phyloP scores from a whole-genome alignment of 1,140 invertebrate genomes.

The Drosophila sulfurigaster region DNA sequence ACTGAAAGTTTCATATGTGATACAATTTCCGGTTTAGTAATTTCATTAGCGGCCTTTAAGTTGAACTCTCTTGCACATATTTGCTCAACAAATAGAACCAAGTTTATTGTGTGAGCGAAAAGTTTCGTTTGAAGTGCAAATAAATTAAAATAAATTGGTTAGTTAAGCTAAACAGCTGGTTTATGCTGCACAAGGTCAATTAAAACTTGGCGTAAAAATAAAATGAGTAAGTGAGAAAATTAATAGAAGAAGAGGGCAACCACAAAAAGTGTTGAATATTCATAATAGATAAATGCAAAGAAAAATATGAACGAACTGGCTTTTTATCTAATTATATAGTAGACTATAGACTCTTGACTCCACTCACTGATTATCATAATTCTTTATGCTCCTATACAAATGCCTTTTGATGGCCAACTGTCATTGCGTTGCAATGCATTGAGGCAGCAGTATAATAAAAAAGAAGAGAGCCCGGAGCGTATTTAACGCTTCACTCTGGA shows the following conservation, averaged over 20 bases:
- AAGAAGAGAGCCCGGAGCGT: conserved; percentile 21
- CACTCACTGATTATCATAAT: conserved; percentile 51
- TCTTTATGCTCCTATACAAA: conserved; percentile 17
- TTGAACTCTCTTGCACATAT: conserved; percentile 31
- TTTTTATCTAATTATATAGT: conserved; percentile 52
- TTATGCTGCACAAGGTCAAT: conserved; percentile 25
- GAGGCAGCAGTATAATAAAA: background rate
- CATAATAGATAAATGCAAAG: conserved; percentile 9
- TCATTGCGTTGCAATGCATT: conserved; percentile 34
- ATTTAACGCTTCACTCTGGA: conserved; percentile 48
- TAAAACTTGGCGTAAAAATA: conserved; percentile 16
- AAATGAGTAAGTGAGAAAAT: background rate
- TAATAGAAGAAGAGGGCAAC: too few species aligned
- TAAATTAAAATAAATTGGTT: conserved; percentile 40
- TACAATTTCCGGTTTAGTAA: background rate
- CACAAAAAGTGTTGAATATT: conserved; percentile 26
- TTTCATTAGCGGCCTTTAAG: background rate
- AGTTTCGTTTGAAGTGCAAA: conserved; percentile 16
- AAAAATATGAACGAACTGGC: conserved; percentile 13
- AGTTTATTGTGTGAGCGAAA: background rate
- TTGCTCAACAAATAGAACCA: conserved; percentile 5
- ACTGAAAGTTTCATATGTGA: too few species aligned
- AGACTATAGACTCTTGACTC: conserved; percentile 4
- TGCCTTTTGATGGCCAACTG: conserved; percentile 47
- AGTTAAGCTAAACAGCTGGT: conserved; percentile 10